A percentile compares a stretch with the other conserved stretches of the same genome.
These are phyloP conservation scores for Drosophila nigricruria DNA, from an alignment of 2,888 invertebrate species.

Conservation along the genomic window DNA sequence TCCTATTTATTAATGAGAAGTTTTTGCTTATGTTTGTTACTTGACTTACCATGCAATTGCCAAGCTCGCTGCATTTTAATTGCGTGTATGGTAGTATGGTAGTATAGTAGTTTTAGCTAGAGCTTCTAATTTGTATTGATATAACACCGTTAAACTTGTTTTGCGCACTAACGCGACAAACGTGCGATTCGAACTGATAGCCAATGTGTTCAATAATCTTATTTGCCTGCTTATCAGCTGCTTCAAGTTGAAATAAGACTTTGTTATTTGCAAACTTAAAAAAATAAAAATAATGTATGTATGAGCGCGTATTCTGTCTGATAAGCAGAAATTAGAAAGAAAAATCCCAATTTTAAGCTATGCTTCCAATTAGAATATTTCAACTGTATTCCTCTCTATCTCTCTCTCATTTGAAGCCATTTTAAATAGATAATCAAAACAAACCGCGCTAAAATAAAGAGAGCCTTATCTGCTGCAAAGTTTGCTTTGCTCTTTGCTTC, in stretches of 20 bases:
- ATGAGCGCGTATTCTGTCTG: background rate
- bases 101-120: too few relatives aligned
- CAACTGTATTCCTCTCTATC: background rate
- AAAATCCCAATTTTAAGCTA: background rate
- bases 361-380: background rate
- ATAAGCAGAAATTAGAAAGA: background rate
- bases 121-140: background rate
- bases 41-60: slow-evolving; percentile 51
- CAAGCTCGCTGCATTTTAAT: slow-evolving; percentile 35
- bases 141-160: background rate
- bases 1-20: background rate
- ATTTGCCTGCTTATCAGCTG: slow-evolving; percentile 46
- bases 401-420: background rate
- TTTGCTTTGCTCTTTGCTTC: background rate
- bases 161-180: slow-evolving; percentile 30
- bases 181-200: slow-evolving; percentile 16
- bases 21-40: background rate
- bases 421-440: slow-evolving; percentile 1
- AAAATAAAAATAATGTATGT: slow-evolving; percentile 1
- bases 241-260: slow-evolving; percentile 23
- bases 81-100: slow-evolving; percentile 11
- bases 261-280: slow-evolving; percentile 1
- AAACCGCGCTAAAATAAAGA: background rate
- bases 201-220: background rate
- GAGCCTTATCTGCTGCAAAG: background rate